phyloP scores from a whole-genome alignment of 2,888 invertebrate species.

The Drosophila fulvimacula region DNA sequence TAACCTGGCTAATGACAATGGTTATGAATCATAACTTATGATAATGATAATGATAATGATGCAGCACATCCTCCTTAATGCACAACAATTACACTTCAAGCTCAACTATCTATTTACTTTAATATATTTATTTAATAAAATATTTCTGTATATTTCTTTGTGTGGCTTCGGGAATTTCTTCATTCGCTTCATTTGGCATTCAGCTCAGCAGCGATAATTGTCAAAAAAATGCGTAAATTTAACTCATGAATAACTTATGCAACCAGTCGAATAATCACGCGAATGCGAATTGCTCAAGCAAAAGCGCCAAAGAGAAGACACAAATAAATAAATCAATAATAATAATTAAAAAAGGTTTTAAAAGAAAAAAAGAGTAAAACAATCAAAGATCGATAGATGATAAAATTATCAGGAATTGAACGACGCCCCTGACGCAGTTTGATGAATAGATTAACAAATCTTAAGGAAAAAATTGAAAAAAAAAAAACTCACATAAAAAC shows the following conservation, averaged over 20 bases:
- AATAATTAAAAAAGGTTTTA: constrained; percentile 42
- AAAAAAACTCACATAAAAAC: neutral
- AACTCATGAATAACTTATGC: constrained; percentile 50
- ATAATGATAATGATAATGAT: constrained; percentile 22
- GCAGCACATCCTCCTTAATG: constrained; percentile 25
- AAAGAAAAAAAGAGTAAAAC: constrained; percentile 11
- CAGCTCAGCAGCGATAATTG: constrained; percentile 44
- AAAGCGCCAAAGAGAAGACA: neutral
- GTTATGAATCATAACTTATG: too few species aligned
- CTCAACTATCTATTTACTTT: constrained; percentile 1
- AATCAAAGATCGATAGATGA: constrained; percentile 8
- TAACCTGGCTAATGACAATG: constrained; percentile 24
- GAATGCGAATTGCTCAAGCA: constrained; percentile 47
- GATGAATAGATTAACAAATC: constrained; percentile 49
- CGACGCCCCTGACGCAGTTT: constrained; percentile 21
- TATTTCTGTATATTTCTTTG: constrained; percentile 6
- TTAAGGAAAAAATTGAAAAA: neutral
- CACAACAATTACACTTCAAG: neutral
- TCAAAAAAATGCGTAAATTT: constrained; percentile 41
- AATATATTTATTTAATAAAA: neutral
- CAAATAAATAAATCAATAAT: constrained; percentile 35
- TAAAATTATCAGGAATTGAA: constrained; percentile 19
- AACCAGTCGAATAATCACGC: constrained; percentile 33
- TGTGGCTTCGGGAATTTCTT: constrained; percentile 14
- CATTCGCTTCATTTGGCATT: constrained; percentile 59